These are phyloP conservation scores for Norana najaformis DNA, from an alignment of 2,888 invertebrate species.

Conservation along the genomic window DNA sequence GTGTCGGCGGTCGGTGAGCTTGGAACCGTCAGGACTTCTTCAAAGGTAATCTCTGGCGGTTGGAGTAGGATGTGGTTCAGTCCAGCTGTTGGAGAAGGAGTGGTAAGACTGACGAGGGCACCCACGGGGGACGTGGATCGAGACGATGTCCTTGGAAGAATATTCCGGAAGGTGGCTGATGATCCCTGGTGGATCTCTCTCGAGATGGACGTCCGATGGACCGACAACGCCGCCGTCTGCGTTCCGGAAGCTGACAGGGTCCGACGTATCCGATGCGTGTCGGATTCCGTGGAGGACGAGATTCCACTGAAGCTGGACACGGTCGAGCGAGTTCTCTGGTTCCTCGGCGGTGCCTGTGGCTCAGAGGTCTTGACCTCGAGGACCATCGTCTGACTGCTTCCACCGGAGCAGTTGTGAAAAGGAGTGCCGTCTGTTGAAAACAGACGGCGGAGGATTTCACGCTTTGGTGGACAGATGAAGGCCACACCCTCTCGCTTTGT, in stretches of 20 bases:
- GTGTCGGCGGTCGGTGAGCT: slow-evolving; percentile 1
- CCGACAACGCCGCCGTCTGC: not conserved
- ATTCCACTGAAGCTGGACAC: not conserved
- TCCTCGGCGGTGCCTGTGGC: not conserved
- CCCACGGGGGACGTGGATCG: not conserved
- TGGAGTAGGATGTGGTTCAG: slow-evolving; percentile 20
- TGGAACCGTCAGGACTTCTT: slow-evolving; percentile 41
- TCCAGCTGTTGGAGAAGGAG: not conserved
- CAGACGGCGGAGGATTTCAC: not conserved
- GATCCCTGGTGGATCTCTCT: slow-evolving; percentile 17
- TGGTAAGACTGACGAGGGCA: not conserved
- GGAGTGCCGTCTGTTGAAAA: not conserved
- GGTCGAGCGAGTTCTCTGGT: not conserved
- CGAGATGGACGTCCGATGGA: slow-evolving; percentile 1
- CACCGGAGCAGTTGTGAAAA: not conserved
- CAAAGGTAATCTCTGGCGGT: slow-evolving; percentile 42
- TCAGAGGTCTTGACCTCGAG: not conserved
- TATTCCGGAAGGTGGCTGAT: slow-evolving; percentile 9
- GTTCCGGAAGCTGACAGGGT: not conserved
- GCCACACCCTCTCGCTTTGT: slow-evolving; percentile 1
- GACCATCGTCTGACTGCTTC: not conserved
- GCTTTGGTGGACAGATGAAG: not conserved
- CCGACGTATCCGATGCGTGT: not conserved
- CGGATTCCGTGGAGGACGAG: not conserved
- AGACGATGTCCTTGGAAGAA: not conserved